Conservation (phyloP, 2,113 vertebrate genomes). For the Crypturellus undulatus region DNA sequence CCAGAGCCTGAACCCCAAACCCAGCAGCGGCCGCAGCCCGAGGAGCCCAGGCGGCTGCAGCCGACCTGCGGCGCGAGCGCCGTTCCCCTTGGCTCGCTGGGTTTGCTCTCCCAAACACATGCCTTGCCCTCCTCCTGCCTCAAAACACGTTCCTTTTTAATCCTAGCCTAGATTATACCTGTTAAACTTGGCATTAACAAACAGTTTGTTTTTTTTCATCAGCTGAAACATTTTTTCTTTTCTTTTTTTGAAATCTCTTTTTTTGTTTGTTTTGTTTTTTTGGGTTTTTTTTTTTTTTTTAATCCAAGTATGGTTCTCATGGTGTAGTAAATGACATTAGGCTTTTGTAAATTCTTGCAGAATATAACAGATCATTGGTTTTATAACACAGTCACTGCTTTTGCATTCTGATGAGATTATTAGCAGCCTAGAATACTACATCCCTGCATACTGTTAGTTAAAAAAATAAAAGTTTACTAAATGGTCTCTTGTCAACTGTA, state of each 20-base stretch:
- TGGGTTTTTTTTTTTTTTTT: slow-evolving; percentile 78
- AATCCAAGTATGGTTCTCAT: slow-evolving; percentile 85
- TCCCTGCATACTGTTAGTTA: slow-evolving; percentile 86
- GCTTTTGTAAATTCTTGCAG: slow-evolving; percentile 93
- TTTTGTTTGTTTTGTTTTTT: slow-evolving; percentile 64
- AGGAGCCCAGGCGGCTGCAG: neutral
- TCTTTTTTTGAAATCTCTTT: slow-evolving; percentile 72
- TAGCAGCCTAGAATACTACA: slow-evolving; percentile 88
- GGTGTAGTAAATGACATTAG: slow-evolving; percentile 91
- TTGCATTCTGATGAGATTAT: slow-evolving; percentile 94
- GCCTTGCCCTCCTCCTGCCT: neutral
- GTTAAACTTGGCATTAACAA: slow-evolving; percentile 50
- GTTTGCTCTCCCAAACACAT: neutral
- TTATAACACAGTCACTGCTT: slow-evolving; percentile 92
- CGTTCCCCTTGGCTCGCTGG: neutral
- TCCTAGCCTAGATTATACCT: neutral
- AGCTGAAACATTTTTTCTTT: slow-evolving; percentile 54
- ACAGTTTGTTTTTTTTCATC: slow-evolving; percentile 69
- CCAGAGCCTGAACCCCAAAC: neutral
- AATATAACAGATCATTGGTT: slow-evolving; percentile 94
- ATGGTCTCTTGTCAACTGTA: slow-evolving; percentile 90
- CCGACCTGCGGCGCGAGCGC: neutral
- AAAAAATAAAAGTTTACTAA: slow-evolving; percentile 90
- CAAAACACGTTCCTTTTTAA: neutral
- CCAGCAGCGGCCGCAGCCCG: neutral